Evolutionary conservation across 2,888 invertebrate species (phyloP), one percentile per base, ranked within the genome.

Genomic region (Athalia rosae): DNA sequence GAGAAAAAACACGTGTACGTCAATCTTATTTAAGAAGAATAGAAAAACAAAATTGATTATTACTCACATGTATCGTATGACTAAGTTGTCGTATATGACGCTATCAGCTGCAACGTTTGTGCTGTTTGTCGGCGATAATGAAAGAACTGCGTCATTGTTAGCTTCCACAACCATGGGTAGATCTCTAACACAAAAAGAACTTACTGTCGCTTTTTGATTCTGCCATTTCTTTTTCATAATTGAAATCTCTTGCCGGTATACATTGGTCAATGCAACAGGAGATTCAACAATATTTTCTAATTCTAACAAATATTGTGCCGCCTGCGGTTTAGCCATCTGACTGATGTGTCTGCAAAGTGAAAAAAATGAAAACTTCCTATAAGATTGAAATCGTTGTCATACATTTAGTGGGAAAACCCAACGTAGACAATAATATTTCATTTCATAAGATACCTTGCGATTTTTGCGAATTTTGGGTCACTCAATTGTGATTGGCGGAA

Each of bases 61-160:
- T 76, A 84, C 85, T 83, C 77, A 87, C 88, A 82, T 82, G 28
- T 85, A 79, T 48, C 82, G 81, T 56, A 87, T 79, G 43, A 84
- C 67, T 76, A 87, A 82, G 80, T 84, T 88, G 28, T 88, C 83
- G 58, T 80, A 83, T 79, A 88, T 85, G 41, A 85, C 78, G 69
- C 69, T 79, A 66, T 82, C 82, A 28, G 28, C 0, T 28, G 28
- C 28, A 28, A 58, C 71, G 9, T 58, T 11, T 9, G 13, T 11
- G 5, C 45, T 47, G 13, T 43, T 4, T 7, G 45, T 9, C 5
- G 58, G 56, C 56, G 69, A 69, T 56, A 43, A n/a, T 9, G 56
- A n/a, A n/a, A 13, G 69, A 56, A 4, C 4, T 43, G 43, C 43
- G 5, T 56, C 58, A 9, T 5, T 45, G 11, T 45, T 45, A 11